These are phyloP conservation scores for Coluber constrictor DNA, from an alignment of 2,797 vertebrate species.

Conservation along the genomic window DNA sequence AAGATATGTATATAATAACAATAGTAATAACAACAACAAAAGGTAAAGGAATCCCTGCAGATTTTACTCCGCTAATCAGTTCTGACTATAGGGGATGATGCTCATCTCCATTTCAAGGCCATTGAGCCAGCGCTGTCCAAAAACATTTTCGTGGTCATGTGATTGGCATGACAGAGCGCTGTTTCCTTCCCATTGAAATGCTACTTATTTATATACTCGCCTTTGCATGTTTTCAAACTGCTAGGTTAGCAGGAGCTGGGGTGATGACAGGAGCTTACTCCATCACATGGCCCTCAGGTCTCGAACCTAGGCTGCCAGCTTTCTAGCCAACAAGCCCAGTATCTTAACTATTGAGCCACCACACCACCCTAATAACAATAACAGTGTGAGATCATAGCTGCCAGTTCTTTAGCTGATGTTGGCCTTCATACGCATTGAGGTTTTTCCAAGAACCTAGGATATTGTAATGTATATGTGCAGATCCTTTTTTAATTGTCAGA, in stretches of 20 bases:
- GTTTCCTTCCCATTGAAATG: background rate
- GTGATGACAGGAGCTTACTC: background rate
- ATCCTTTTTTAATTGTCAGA: background rate
- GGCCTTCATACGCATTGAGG: background rate
- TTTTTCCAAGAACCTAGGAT: background rate
- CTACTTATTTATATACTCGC: background rate
- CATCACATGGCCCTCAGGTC: background rate
- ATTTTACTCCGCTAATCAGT: background rate
- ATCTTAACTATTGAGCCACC: background rate
- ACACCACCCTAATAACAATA: background rate
- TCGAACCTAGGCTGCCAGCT: background rate
- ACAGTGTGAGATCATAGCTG: background rate
- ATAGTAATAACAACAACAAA: background rate
- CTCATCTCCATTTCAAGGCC: background rate
- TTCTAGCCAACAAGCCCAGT: background rate
- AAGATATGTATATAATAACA: background rate
- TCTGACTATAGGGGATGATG: background rate
- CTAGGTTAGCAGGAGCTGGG: background rate
- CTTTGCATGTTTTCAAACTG: background rate
- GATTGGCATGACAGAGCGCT: background rate
- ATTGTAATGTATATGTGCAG: background rate
- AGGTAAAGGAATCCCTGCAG: background rate
- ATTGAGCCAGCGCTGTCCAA: background rate
- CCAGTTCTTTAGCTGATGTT: background rate
- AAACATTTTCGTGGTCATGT: background rate